A percentile compares a stretch with the other conserved stretches of the same genome.
Evolutionary conservation across 2,888 invertebrate species (phyloP).

Genomic region (Dorcus hopei): DNA sequence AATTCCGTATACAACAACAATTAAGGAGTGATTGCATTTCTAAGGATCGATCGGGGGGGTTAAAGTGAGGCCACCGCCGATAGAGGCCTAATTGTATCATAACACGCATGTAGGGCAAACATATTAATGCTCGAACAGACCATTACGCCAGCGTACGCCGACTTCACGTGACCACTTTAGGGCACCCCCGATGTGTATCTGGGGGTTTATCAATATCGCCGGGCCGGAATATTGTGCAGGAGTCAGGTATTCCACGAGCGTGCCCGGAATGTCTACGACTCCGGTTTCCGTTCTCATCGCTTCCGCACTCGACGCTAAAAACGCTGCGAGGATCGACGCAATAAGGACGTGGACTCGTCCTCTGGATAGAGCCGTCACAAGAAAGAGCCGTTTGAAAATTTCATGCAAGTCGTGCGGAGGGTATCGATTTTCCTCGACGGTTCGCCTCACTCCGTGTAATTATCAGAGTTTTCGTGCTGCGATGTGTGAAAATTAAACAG

Average conservation of each 20-base stretch:
- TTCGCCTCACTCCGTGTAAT: too few relatives aligned
- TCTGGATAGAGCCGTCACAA: too few relatives aligned
- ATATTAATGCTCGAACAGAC: constrained; percentile 17
- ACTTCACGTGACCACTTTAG: constrained; percentile 16
- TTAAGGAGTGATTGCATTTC: constrained; percentile 2
- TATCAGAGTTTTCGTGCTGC: too few relatives aligned
- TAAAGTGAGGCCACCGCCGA: constrained; percentile 18
- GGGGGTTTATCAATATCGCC: constrained; percentile 23
- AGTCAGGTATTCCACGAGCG: constrained; percentile 18
- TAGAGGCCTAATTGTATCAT: constrained; percentile 21
- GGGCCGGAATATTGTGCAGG: constrained; percentile 18
- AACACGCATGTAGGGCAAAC: constrained; percentile 21
- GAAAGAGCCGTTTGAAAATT: too few relatives aligned
- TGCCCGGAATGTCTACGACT: constrained; percentile 19
- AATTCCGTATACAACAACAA: too few relatives aligned
- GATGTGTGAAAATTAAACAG: too few relatives aligned
- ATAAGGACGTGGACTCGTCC: constrained; percentile 1
- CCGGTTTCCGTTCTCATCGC: constrained; percentile 13
- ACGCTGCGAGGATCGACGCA: constrained; percentile 2
- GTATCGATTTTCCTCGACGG: too few relatives aligned
- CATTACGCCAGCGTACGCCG: constrained; percentile 7
- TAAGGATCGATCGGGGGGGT: constrained; percentile 13
- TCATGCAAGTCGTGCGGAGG: too few relatives aligned
- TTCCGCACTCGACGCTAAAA: constrained; percentile 6
- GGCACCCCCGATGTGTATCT: constrained; percentile 6